Base-by-base conservation (phyloP, 2,113 vertebrate species). In the Mobula birostris region DNA sequence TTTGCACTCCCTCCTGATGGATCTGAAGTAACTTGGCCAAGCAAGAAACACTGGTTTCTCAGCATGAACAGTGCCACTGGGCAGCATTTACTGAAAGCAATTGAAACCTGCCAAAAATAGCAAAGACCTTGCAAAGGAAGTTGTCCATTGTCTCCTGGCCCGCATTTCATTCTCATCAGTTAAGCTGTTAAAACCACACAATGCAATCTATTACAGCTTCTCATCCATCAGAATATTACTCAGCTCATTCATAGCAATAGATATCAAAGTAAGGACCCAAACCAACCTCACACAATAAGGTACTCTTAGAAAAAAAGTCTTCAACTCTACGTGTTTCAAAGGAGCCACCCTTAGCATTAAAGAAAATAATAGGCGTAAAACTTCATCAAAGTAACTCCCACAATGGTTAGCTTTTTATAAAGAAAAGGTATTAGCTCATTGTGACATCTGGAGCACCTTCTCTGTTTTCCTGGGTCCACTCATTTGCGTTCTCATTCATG, bases 101-200 rank as follows among this genome's bases (percentile, higher is more conserved):
- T 74, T 93, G 68, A 21, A 93, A 74, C 68, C 21, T 93, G 40
- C 91, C 91, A 74, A 72, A 93, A 93, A 93, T 93, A 93, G 40
- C 61, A 40, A 93, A 93, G 91, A 74, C 68, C 91, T 93, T 93
- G n/a, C 91, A 27, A 93, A 93, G 19, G 68, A 93, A 72, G 70
- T 90, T 93, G 70, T 70, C 40, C 68, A 74, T 40, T 74, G 11
- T 74, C 90, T 93, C 40, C 12, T 74, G 91, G 21, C 68, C 91
- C 32, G 56, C 14, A 74, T 72, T 74, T 56, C 40, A 93, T 92
- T 74, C 90, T 72, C 7, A 9, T 72, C 36, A 66, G 19, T 72
- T 72, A 7, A 72, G 40, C 70, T 93, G 40, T 74, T 76, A 29
- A 70, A 29, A 93, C 15, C 68, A 93, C 7, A 48, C 90, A 9